Conservation (phyloP, 2,113 vertebrate species). For the Rhadina sibilatrix region DNA sequence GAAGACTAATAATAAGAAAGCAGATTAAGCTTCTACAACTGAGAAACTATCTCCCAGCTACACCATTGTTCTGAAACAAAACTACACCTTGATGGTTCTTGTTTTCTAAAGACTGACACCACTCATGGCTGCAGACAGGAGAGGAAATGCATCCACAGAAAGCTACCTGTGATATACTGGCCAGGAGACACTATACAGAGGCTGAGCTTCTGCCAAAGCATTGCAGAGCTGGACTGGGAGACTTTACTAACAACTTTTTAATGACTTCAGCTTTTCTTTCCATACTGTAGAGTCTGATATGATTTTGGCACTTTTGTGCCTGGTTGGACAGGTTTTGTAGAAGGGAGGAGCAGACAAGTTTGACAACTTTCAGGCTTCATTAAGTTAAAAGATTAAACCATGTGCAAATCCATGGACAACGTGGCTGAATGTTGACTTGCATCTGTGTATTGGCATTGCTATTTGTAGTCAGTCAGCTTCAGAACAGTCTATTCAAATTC, state of each 20-base stretch:
- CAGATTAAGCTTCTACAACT: background rate
- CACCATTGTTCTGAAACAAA: background rate
- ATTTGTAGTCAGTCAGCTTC: background rate
- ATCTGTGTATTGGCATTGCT: background rate
- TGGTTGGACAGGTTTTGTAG: background rate
- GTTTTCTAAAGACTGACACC: background rate
- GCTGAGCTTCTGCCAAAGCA: fast-evolving
- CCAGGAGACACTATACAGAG: background rate
- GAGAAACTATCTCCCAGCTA: background rate
- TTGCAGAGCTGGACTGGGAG: background rate
- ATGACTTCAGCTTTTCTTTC: background rate
- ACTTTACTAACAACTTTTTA: background rate
- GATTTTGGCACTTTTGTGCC: background rate
- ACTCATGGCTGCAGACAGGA: background rate
- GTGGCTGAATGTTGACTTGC: background rate
- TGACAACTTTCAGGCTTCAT: background rate
- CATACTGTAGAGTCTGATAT: background rate
- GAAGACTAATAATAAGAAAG: background rate
- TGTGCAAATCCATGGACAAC: background rate
- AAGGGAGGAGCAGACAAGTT: background rate
- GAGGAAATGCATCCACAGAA: background rate
- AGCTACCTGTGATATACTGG: background rate
- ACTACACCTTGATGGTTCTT: background rate
- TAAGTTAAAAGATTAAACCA: background rate
- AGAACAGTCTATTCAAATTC: background rate